Evolutionary conservation across 2,113 vertebrate species (phyloP).

Genomic region (Merops nubicus): DNA sequence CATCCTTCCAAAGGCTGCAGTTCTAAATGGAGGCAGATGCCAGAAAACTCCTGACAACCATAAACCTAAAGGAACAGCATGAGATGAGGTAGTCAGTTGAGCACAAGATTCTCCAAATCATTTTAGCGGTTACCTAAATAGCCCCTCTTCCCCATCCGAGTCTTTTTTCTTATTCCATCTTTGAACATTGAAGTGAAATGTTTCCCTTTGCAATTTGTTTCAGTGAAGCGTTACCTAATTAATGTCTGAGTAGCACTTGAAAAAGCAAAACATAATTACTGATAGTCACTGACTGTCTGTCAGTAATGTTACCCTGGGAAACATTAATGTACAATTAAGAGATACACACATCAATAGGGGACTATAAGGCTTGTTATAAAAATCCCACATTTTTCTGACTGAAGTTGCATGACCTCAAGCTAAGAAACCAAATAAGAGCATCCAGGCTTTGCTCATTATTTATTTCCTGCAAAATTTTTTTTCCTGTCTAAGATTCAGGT

Average conservation of each 20-base stretch:
- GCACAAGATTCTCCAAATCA: no score
- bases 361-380: not conserved
- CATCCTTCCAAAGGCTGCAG: not conserved
- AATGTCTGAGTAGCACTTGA: not conserved
- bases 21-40: not conserved
- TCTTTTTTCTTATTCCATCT: not conserved
- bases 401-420: not conserved
- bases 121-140: not conserved
- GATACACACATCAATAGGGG: not conserved
- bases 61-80: not conserved
- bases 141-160: not conserved
- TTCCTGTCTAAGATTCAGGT: not conserved
- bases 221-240: not conserved
- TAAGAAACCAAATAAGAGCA: not conserved
- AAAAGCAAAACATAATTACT: not conserved
- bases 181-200: not conserved
- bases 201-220: not conserved
- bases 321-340: not conserved
- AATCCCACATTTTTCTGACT: fast-evolving
- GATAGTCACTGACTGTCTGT: not conserved
- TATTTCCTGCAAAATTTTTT: not conserved
- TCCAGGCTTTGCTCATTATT: not conserved
- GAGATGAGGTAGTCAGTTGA: not conserved
- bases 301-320: not conserved
- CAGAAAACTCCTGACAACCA: not conserved